Percentiles rank a stretch among this genome's conserved stretches.
phyloP scores from a whole-genome alignment of 2,888 invertebrate genomes.

The Camponotus fellah region DNA sequence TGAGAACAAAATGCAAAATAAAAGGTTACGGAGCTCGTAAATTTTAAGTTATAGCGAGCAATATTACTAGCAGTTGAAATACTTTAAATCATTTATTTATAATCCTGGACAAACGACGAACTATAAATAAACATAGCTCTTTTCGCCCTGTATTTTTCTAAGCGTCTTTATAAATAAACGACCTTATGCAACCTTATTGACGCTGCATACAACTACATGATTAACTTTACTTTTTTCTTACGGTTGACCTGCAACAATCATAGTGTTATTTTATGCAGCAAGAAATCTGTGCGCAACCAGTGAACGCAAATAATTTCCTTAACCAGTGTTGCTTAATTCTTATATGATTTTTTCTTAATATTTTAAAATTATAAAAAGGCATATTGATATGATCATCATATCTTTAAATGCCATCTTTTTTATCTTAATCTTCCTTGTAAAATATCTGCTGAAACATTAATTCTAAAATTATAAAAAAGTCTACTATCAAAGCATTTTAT shows the following conservation, averaged over 20 bases:
- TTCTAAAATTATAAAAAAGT: not conserved
- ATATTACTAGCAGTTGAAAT: conserved; percentile 37
- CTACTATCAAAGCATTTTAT: not conserved
- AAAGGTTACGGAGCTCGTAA: not conserved
- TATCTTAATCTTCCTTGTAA: not conserved
- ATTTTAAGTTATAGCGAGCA: conserved; percentile 12
- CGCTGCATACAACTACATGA: conserved; percentile 39
- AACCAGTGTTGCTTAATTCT: conserved; percentile 16
- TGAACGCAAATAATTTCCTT: conserved; percentile 33
- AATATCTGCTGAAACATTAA: not conserved
- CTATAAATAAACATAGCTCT: conserved; percentile 48
- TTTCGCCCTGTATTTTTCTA: conserved; percentile 55
- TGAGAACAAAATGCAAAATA: not conserved
- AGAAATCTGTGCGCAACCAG: conserved; percentile 24
- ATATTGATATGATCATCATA: not conserved
- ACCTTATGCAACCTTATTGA: conserved; percentile 56
- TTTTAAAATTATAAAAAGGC: not conserved
- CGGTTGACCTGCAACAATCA: conserved; percentile 47
- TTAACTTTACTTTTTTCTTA: conserved; percentile 44
- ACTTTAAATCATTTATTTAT: conserved; percentile 49
- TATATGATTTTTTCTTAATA: not conserved
- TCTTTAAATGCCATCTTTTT: not conserved
- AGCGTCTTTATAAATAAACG: conserved; percentile 52
- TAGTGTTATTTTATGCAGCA: conserved; percentile 41
- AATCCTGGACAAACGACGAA: conserved; percentile 29